These are phyloP conservation scores for Dendrolimus houi DNA, from an alignment of 2,888 invertebrate species.

Conservation along the genomic window DNA sequence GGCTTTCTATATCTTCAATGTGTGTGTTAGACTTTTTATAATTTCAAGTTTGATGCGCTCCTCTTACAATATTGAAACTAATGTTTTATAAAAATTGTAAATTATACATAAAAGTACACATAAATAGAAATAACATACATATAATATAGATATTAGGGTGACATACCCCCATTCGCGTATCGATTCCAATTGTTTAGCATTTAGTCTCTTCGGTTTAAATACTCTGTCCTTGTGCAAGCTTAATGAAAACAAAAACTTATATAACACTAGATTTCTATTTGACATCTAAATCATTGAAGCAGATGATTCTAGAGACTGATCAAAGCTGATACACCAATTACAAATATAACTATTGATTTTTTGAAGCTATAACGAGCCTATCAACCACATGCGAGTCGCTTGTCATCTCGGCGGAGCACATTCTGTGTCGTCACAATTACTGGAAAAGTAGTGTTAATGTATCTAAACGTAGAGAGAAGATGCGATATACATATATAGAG, in stretches of 20 bases:
- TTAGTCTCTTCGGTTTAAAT: slow-evolving; percentile 84
- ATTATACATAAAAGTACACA: slow-evolving; percentile 29
- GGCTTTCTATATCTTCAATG: no score
- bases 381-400: no score
- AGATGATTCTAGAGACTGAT: background rate
- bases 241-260: slow-evolving; percentile 37
- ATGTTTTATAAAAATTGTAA: slow-evolving; percentile 7
- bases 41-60: background rate
- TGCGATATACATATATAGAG: no score
- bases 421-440: no score
- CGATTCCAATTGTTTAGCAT: slow-evolving; percentile 89
- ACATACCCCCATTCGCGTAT: slow-evolving; percentile 91
- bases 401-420: no score
- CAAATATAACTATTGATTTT: no score
- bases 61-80: background rate
- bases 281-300: background rate
- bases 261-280: background rate
- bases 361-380: no score
- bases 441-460: no score
- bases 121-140: slow-evolving; percentile 29
- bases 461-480: no score
- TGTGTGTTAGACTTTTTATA: no score
- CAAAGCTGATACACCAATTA: background rate
- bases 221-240: slow-evolving; percentile 63
- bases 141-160: slow-evolving; percentile 28